phyloP scores from a whole-genome alignment of 2,888 invertebrate species.

The Malthinus flaveolus region DNA sequence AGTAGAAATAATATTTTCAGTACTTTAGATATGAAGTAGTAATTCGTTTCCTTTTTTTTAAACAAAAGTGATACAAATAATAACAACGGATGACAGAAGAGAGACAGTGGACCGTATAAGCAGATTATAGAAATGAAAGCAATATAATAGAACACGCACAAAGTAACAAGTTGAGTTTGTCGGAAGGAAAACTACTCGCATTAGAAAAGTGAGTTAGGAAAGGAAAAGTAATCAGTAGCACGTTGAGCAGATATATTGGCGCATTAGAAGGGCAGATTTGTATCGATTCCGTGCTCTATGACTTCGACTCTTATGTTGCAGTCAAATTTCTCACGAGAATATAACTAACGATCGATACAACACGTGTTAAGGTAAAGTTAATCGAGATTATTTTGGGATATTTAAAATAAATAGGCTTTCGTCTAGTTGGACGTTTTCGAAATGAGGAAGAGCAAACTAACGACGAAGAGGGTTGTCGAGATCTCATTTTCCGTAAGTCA shows the following conservation, averaged over 20 bases:
- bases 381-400: too few relatives aligned
- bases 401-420: too few relatives aligned
- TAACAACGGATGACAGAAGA: constrained; percentile 29
- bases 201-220: constrained; percentile 39
- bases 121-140: constrained; percentile 37
- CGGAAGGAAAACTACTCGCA: constrained; percentile 35
- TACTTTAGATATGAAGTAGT: constrained; percentile 20
- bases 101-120: constrained; percentile 34
- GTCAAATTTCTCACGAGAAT: constrained; percentile 30
- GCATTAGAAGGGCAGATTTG: constrained; percentile 43
- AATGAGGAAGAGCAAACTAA: constrained; percentile 36
- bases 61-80: constrained; percentile 31
- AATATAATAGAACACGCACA: constrained; percentile 34
- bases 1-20: constrained; percentile 19
- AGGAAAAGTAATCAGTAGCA: constrained; percentile 46
- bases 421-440: neutral
- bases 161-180: constrained; percentile 35
- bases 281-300: constrained; percentile 38
- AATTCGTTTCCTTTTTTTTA: constrained; percentile 16
- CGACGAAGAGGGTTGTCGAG: constrained; percentile 39
- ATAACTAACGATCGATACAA: constrained; percentile 24
- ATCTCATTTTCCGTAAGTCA: constrained; percentile 48
- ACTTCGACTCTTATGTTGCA: constrained; percentile 26
- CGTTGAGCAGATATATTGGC: constrained; percentile 43
- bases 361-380: constrained; percentile 3